phyloP scores from a whole-genome alignment of 1,140 invertebrate genomes.

The Drosophila repletoides region DNA sequence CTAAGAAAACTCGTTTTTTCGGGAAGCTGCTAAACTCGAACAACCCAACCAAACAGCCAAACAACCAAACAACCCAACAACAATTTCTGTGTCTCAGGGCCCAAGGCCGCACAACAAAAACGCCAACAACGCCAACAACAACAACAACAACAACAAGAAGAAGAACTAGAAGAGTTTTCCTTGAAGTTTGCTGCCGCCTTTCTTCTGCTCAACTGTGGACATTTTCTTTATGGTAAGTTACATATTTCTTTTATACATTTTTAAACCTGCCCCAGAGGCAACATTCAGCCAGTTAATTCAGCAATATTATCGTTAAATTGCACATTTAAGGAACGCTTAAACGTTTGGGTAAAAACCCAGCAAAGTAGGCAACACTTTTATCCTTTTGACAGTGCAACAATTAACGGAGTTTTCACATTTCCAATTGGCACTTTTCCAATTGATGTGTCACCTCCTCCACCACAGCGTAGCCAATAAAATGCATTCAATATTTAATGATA shows the following conservation, averaged over 20 bases:
- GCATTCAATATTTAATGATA: conserved; percentile 18
- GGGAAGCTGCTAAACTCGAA: conserved; percentile 43
- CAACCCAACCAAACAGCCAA: background rate
- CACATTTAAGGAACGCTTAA: conserved; percentile 20
- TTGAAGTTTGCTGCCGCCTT: conserved; percentile 18
- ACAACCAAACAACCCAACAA: background rate
- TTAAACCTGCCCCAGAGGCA: background rate
- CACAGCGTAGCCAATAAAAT: background rate
- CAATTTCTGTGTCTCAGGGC: conserved; percentile 8
- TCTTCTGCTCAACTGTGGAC: conserved; percentile 29
- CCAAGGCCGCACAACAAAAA: conserved; percentile 34
- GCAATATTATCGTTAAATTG: conserved; percentile 11
- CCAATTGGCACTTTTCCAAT: conserved; percentile 1
- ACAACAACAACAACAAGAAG: conserved; percentile 39
- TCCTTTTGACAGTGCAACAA: background rate
- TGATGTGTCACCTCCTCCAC: background rate
- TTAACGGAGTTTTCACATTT: conserved; percentile 9
- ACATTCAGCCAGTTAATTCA: background rate
- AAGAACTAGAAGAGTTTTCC: conserved; percentile 36
- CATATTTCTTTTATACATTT: too few species aligned
- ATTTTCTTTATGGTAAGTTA: conserved; percentile 62
- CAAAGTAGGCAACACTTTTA: conserved; percentile 50
- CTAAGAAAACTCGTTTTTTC: conserved; percentile 31
- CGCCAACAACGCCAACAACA: conserved; percentile 39
- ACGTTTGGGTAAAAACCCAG: too few species aligned